Percentiles rank a stretch among this genome's conserved stretches.
phyloP scores from a whole-genome alignment of 2,797 vertebrate genomes.

The Cebuella pygmaea region DNA sequence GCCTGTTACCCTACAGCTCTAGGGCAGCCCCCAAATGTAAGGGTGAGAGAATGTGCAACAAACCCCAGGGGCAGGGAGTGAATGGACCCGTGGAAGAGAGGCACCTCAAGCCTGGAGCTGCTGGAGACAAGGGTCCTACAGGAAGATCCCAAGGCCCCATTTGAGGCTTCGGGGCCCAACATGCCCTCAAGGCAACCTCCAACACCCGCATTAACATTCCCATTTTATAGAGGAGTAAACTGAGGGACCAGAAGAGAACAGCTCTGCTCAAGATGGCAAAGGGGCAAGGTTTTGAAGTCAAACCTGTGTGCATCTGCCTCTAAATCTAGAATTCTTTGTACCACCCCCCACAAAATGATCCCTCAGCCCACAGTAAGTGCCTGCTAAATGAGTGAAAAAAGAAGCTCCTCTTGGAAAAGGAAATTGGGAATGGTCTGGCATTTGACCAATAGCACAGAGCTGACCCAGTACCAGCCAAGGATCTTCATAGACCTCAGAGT shows the following conservation, averaged over 20 bases:
- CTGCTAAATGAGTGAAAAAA: neutral
- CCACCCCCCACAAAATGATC: neutral
- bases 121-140: neutral
- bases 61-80: neutral
- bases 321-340: neutral
- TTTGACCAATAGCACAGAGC: neutral
- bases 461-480: neutral
- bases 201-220: neutral
- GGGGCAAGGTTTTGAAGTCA: neutral
- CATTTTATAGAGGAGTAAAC: neutral
- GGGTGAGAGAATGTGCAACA: neutral
- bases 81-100: neutral
- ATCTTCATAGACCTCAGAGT: neutral
- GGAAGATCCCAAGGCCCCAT: neutral
- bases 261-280: neutral
- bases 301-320: fast-evolving
- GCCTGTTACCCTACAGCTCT: neutral
- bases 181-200: neutral
- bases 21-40: neutral
- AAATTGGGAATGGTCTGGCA: neutral
- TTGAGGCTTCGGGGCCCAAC: neutral
- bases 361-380: no score
- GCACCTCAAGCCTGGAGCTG: neutral
- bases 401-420: neutral
- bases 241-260: neutral